Evolutionary conservation across 2,888 invertebrate species (phyloP).

Genomic region (Ischnura elegans): DNA sequence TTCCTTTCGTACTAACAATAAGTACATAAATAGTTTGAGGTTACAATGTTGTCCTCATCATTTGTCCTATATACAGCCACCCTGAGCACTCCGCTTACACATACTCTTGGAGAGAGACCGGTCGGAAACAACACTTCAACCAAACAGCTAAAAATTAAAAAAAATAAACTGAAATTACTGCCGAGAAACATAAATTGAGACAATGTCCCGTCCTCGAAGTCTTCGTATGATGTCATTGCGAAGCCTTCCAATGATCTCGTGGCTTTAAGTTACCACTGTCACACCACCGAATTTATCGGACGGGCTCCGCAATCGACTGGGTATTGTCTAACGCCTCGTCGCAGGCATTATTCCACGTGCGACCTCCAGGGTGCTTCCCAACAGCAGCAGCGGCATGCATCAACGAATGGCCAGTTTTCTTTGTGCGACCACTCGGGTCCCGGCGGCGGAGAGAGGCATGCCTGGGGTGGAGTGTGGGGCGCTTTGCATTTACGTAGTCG

Average conservation of each 20-base stretch:
- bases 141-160: neutral
- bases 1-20: too few species aligned
- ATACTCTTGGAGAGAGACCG: neutral
- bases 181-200: neutral
- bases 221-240: neutral
- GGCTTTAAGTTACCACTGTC: neutral
- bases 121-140: neutral
- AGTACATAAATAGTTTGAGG: too few species aligned
- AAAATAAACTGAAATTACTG: neutral
- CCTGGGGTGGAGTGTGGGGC: neutral
- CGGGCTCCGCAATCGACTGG: neutral
- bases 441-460: neutral
- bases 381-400: neutral
- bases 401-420: neutral
- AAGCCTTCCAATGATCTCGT: neutral
- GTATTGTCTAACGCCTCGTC: neutral
- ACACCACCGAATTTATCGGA: neutral
- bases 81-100: too few species aligned
- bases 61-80: too few species aligned
- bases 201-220: neutral
- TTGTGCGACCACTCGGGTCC: neutral
- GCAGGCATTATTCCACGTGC: neutral
- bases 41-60: too few species aligned
- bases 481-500: neutral
- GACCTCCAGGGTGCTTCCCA: neutral